Percentiles rank a stretch among this genome's conserved stretches.
These are phyloP conservation scores for Sialis lutaria DNA, from an alignment of 2,888 invertebrate genomes.

Conservation along the genomic window DNA sequence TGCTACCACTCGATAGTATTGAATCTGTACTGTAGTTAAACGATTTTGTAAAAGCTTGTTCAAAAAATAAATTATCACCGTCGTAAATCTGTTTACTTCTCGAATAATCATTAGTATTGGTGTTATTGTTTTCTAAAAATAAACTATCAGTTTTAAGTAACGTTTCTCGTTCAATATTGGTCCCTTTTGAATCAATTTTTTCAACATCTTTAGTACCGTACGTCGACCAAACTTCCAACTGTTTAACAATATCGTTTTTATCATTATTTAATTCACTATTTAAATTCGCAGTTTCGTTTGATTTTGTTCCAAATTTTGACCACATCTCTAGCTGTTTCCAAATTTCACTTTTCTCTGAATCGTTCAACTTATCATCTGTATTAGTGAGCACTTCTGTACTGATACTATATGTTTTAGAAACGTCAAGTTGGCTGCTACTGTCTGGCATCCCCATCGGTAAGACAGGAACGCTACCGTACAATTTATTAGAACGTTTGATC, in stretches of 20 bases:
- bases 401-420: slow-evolving; percentile 2
- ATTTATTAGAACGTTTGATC: not conserved
- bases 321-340: slow-evolving; percentile 24
- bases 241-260: not conserved
- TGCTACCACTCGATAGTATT: not conserved
- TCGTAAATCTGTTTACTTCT: not conserved
- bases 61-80: not conserved
- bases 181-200: too few species aligned
- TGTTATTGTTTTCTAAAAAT: not conserved
- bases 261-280: not conserved
- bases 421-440: slow-evolving; percentile 8
- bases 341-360: slow-evolving; percentile 23
- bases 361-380: slow-evolving; percentile 19
- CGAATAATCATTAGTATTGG: not conserved
- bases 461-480: not conserved
- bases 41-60: slow-evolving; percentile 1
- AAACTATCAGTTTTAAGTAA: too few species aligned
- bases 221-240: too few species aligned
- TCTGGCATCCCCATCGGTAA: not conserved
- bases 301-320: slow-evolving; percentile 22
- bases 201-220: too few species aligned
- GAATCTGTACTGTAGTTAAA: slow-evolving; percentile 1
- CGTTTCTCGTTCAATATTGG: too few species aligned
- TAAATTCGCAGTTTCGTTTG: not conserved
- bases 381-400: slow-evolving; percentile 1